phyloP scores from a whole-genome alignment of 2,888 invertebrate genomes.

The Isotomurus palustris region DNA sequence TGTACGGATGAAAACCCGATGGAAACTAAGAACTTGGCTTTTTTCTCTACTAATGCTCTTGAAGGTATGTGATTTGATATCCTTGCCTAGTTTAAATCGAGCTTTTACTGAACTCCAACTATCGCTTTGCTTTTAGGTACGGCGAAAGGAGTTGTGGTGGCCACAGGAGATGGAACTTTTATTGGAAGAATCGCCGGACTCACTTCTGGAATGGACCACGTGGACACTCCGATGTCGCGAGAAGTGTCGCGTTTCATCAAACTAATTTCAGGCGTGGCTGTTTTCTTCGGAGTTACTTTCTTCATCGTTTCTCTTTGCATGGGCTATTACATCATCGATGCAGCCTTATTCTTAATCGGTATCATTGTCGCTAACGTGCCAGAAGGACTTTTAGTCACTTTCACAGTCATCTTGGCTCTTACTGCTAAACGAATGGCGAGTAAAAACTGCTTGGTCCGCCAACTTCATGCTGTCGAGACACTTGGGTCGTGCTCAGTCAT shows the following conservation, averaged over 20 bases:
- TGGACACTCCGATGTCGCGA: slow-evolving; percentile 69
- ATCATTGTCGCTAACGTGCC: slow-evolving; percentile 42
- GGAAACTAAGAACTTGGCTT: slow-evolving; percentile 50
- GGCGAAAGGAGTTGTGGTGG: slow-evolving; percentile 60
- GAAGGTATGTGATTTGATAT: slow-evolving; percentile 51
- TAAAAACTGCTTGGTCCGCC: slow-evolving; percentile 66
- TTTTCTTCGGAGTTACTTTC: slow-evolving; percentile 34
- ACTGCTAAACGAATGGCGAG: slow-evolving; percentile 75
- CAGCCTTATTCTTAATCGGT: slow-evolving; percentile 35
- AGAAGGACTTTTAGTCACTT: slow-evolving; percentile 39
- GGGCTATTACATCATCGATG: slow-evolving; percentile 45
- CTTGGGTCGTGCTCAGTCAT: slow-evolving; percentile 73
- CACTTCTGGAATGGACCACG: slow-evolving; percentile 61
- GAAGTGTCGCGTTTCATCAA: slow-evolving; percentile 69
- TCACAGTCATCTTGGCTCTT: slow-evolving; percentile 62
- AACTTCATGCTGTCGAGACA: slow-evolving; percentile 74
- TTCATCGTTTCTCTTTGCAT: slow-evolving; percentile 30
- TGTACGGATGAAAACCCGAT: slow-evolving; percentile 53
- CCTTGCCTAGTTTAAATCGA: too few relatives aligned
- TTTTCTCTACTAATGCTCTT: slow-evolving; percentile 50
- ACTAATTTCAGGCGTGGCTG: slow-evolving; percentile 33
- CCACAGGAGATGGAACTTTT: slow-evolving; percentile 63
- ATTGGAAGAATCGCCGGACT: slow-evolving; percentile 68
- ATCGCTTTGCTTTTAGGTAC: slow-evolving; percentile 49
- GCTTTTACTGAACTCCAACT: too few relatives aligned